These are phyloP conservation scores for Sipha maydis DNA, from an alignment of 2,888 invertebrate genomes.

Conservation along the genomic window DNA sequence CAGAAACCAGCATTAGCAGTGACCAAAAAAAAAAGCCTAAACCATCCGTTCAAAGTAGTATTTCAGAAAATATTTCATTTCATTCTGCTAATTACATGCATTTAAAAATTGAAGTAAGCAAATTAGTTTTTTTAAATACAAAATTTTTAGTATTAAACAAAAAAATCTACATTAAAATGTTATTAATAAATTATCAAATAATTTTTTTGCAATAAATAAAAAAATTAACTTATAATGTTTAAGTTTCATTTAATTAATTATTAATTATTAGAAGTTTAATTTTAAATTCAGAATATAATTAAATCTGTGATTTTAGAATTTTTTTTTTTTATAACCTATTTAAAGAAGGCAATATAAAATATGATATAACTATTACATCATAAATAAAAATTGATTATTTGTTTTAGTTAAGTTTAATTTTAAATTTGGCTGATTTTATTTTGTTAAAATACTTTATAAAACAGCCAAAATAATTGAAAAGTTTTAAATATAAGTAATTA, in stretches of 20 bases:
- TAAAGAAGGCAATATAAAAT: too few species aligned
- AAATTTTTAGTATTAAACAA: neutral
- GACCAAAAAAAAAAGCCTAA: slow-evolving; percentile 67
- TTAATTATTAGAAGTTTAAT: neutral
- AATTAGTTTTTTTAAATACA: neutral
- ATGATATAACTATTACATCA: too few species aligned
- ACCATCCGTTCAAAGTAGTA: slow-evolving; percentile 70
- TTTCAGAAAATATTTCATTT: slow-evolving; percentile 67
- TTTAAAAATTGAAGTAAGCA: slow-evolving; percentile 55
- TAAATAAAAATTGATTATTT: too few species aligned
- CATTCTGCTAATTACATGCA: slow-evolving; percentile 61
- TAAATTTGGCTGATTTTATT: too few species aligned
- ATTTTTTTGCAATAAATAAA: neutral
- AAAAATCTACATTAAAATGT: neutral
- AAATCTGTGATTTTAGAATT: neutral
- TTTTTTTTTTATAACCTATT: too few species aligned
- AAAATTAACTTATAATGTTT: neutral
- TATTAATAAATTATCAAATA: neutral
- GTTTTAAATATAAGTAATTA: neutral
- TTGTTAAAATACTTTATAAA: too few species aligned
- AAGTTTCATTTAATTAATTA: neutral
- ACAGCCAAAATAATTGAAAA: neutral
- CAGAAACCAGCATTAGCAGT: slow-evolving; percentile 64
- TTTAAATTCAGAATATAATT: neutral
- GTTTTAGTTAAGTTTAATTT: too few species aligned